Evolutionary conservation across 2,888 invertebrate genomes (phyloP).

Genomic region (Dugesia japonica): DNA sequence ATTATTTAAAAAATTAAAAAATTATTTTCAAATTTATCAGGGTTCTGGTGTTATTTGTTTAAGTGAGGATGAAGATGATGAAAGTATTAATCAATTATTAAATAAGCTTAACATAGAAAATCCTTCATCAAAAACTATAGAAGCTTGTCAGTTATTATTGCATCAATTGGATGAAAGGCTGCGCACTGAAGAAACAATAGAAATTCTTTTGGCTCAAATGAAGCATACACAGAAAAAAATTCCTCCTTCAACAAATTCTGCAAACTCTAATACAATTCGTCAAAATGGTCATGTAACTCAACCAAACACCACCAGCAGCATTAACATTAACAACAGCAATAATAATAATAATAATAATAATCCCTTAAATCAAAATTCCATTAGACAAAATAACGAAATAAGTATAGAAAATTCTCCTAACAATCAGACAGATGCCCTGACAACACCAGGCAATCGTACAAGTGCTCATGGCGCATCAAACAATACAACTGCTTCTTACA

Average conservation of each 20-base stretch:
- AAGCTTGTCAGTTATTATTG: conserved; percentile 14
- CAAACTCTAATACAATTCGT: neutral
- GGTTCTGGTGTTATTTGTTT: neutral
- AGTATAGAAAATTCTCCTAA: neutral
- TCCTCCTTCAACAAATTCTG: neutral
- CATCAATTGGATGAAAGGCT: conserved; percentile 10
- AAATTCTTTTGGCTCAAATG: conserved; percentile 16
- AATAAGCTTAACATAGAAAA: neutral
- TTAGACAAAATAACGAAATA: neutral
- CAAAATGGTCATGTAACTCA: neutral
- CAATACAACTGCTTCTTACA: neutral
- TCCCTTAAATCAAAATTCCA: neutral
- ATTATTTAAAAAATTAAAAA: neutral
- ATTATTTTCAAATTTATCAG: neutral
- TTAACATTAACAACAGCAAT: neutral
- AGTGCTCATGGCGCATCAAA: conserved; percentile 8
- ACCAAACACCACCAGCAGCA: neutral
- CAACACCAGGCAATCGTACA: neutral
- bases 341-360: neutral
- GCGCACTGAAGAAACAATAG: neutral
- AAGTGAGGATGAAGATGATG: conserved; percentile 3
- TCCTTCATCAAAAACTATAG: neutral
- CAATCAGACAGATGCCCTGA: neutral
- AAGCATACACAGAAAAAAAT: conserved; percentile 7
- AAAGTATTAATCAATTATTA: conserved; percentile 14